phyloP scores from a whole-genome alignment of 2,113 vertebrate genomes.

The Leuciscus idus region DNA sequence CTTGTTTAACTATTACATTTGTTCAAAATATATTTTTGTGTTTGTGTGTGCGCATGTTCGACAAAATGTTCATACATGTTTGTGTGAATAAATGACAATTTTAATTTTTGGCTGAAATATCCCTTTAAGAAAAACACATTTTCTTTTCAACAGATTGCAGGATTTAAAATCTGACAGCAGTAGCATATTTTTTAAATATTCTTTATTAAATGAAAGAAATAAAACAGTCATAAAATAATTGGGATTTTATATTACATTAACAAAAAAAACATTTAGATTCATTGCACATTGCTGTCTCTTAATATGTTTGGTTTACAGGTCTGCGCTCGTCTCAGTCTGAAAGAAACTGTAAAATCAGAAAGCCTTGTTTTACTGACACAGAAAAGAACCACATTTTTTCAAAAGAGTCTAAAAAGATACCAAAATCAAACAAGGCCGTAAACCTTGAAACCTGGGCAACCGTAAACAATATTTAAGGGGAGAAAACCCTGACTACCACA shows the following conservation, averaged over 20 bases:
- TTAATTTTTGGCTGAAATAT: background rate
- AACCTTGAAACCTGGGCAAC: background rate
- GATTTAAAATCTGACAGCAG: background rate
- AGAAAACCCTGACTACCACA: background rate
- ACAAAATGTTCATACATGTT: background rate
- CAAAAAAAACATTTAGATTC: background rate
- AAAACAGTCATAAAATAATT: background rate
- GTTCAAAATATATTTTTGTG: background rate
- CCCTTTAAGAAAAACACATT: background rate
- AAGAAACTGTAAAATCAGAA: background rate
- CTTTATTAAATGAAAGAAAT: constrained; percentile 28
- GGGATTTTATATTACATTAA: background rate
- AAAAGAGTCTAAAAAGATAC: background rate
- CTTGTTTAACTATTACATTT: background rate
- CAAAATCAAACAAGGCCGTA: constrained; percentile 14
- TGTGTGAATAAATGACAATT: background rate
- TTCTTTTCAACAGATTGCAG: background rate
- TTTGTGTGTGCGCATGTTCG: background rate
- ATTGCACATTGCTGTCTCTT: constrained; percentile 15
- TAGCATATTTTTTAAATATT: background rate
- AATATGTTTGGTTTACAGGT: constrained; percentile 4
- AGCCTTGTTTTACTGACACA: background rate
- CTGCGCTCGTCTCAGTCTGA: background rate
- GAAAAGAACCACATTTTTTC: constrained; percentile 4
- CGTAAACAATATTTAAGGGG: background rate